Base-by-base conservation (phyloP, 2,113 vertebrate genomes). In the Columba livia region DNA sequence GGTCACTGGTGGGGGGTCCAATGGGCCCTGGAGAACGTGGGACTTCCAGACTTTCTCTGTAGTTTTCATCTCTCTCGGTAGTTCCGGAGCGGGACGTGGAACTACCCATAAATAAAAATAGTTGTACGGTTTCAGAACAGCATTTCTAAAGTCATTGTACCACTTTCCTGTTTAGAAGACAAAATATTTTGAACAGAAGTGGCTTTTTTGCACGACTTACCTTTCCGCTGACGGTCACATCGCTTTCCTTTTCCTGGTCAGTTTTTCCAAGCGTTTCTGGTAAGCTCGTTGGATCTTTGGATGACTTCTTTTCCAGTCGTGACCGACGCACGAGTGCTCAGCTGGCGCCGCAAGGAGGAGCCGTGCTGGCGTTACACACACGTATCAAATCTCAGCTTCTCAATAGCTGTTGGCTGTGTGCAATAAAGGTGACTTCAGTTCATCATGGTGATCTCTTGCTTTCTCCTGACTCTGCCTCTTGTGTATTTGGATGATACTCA, bases 21-120 rank as follows among this genome's bases (percentile, higher is more conserved):
- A 5, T 15, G 31, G 28, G 32, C 62, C 4, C 0, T 16, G 50
- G 15, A n/a, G 26, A 8, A 38, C 42, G 7, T 0, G 0, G 0
- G 4, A 23, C 17, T 62, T 79, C 34, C 32, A 9, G 32, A 9
- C 20, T 42, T 38, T 31, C 34, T 40, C 16, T 6, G 38, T 31
- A 14, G 23, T 21, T n/a, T 14, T 7, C 4, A 15, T 7, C 21
- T 80, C 53, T 15, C 17, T 47, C 21, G 1, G 6, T 31, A 6
- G 40, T 51, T 93, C 34, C 16, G 10, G 42, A 62, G 78, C 10
- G 78, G n/a, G 21, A 3, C 12, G 7, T 21, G 18, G 50, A 34
- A 4, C 40, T 21, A 9, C 50, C 48, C 47, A 42, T 25, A n/a
- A 26, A 44, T 44, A 16, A 44, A 44, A 44, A 44, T 17, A 44